Base-by-base conservation (phyloP, 2,113 vertebrate species). In the Abramis brama region DNA sequence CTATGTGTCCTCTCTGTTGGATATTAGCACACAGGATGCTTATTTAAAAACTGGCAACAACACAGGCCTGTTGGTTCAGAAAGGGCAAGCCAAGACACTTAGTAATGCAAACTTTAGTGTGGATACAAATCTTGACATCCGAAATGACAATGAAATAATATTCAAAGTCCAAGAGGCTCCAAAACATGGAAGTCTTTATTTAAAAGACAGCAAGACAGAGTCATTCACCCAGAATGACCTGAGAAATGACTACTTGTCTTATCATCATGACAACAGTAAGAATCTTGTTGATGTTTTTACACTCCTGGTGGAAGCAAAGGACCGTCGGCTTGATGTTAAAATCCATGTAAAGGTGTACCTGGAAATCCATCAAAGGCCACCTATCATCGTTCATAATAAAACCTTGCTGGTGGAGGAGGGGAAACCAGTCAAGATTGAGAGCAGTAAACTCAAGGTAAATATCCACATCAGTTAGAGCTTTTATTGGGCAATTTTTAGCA, bases 321-420 rank as follows among this genome's bases (percentile, higher is more conserved):
- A 89, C 30, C 25, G 91, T 36, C 85, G 33, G 7, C 60, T 96
- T 73, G 82, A 94, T 50, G 92, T 88, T 77, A 92, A 79, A 71
- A 60, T 97, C 55, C 91, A 90, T 57, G 87, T 97, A 43, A 94
- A 87, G 12, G 86, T 98, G 25, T 97, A 94, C 88, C 94, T 96
- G 82, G 96, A 98, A 89, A 95, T 94, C 87, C 95, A 97, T 68
- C 96, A 94, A 55, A 92, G 91, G 83, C 94, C 91, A 2, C 94
- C 93, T 36, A 93, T 91, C 0, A 33, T 95, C 84, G 88, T 95
- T 87, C 94, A 94, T 82, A 95, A 91, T 85, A 94, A 92, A 80
- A 90, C 1, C 55, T 90, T 98, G 62, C 89, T 96, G 79, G 97
- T 97, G 71, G 97, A 99, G 88, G 97, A 99, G 92, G 96, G 96